These are phyloP conservation scores for Rhinolophus ferrumequinum DNA, from an alignment of 2,113 vertebrate genomes.

Conservation along the genomic window DNA sequence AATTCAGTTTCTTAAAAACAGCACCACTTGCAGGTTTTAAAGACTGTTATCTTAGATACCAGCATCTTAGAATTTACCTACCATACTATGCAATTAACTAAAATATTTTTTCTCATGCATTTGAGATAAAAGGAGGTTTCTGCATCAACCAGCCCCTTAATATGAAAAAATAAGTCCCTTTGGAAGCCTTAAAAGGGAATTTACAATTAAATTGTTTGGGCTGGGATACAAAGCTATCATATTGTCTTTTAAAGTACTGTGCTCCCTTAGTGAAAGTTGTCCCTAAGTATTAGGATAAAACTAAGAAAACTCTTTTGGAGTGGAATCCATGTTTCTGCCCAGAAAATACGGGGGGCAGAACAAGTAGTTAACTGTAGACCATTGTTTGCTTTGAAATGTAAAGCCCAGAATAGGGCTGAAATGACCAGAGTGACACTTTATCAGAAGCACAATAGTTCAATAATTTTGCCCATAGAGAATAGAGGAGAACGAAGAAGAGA, in stretches of 20 bases:
- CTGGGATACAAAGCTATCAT: background rate
- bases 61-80: background rate
- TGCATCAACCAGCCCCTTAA: background rate
- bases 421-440: background rate
- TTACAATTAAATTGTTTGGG: background rate
- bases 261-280: background rate
- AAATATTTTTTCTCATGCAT: conserved; percentile 15
- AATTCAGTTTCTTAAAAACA: background rate
- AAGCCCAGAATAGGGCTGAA: background rate
- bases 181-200: background rate
- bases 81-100: background rate
- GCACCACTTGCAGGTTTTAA: background rate
- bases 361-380: background rate
- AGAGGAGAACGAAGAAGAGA: background rate
- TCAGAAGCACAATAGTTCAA: background rate
- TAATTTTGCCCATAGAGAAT: background rate
- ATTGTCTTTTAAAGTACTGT: background rate
- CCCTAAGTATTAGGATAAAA: background rate
- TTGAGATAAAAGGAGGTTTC: background rate
- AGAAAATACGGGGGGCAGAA: background rate
- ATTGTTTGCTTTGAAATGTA: background rate
- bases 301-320: background rate
- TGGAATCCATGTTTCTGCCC: background rate
- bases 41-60: background rate
- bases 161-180: background rate